A percentile compares a stretch with the other conserved stretches of the same genome.
phyloP scores from a whole-genome alignment of 2,113 vertebrate genomes.

The Taxidea taxus region DNA sequence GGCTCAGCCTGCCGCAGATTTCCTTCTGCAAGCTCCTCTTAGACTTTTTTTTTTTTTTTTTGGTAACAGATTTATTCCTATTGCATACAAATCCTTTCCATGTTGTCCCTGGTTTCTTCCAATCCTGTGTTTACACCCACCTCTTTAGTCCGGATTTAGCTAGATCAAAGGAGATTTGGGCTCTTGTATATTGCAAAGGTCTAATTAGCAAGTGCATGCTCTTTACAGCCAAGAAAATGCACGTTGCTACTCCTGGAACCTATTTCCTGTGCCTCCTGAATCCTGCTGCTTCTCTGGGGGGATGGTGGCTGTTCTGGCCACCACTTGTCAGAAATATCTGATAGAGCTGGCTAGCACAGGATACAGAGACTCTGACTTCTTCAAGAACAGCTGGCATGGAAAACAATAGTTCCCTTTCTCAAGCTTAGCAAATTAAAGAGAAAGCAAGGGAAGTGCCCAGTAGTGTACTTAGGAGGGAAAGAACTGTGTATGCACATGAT shows the following conservation, averaged over 20 bases:
- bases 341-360: neutral
- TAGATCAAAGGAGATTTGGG: conserved; percentile 29
- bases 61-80: conserved; percentile 79
- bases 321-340: neutral
- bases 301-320: neutral
- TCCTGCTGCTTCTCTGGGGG: neutral
- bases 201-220: conserved; percentile 65
- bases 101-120: conserved; percentile 60
- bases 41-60: conserved; percentile 63
- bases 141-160: conserved; percentile 54
- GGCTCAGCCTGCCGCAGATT: conserved; percentile 83
- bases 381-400: neutral
- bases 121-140: neutral
- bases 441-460: neutral
- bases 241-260: conserved; percentile 55
- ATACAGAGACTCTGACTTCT: neutral
- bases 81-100: conserved; percentile 75
- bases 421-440: neutral
- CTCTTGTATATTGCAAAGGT: conserved; percentile 50
- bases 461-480: conserved; percentile 25
- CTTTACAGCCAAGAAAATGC: conserved; percentile 50
- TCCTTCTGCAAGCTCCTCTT: conserved; percentile 78
- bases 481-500: conserved; percentile 41
- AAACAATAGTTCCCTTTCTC: neutral
- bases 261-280: neutral